These are phyloP conservation scores for Panurus biarmicus DNA, from an alignment of 2,113 vertebrate genomes.

Conservation along the genomic window DNA sequence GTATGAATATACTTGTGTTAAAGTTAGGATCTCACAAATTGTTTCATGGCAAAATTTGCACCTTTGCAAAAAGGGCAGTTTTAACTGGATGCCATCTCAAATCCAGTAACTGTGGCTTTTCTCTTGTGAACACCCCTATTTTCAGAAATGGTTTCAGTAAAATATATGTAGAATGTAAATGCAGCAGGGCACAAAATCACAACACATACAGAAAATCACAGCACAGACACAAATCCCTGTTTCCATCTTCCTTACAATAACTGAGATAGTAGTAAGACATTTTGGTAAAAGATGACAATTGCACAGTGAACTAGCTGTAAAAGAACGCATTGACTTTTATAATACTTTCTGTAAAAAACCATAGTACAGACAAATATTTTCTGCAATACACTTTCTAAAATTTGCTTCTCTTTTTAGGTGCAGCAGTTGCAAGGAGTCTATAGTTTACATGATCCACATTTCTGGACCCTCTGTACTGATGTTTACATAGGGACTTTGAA, in stretches of 20 bases:
- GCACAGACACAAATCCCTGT: neutral
- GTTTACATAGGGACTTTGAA: conserved; percentile 94
- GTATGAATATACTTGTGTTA: neutral
- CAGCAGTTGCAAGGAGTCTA: conserved; percentile 96
- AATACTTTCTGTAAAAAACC: neutral
- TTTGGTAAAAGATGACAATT: neutral
- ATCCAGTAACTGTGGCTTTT: neutral
- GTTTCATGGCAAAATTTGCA: neutral
- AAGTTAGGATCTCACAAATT: neutral
- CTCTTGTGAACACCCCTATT: neutral
- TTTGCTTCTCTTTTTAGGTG: conserved; percentile 76
- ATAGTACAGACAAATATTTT: neutral
- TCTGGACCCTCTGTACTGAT: conserved; percentile 97
- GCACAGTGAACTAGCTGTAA: neutral
- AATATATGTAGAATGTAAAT: neutral
- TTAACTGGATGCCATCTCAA: neutral
- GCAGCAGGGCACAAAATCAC: neutral
- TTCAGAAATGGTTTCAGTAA: neutral
- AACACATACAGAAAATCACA: accelerated
- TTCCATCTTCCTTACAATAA: neutral
- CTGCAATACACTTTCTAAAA: neutral
- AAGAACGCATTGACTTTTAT: neutral
- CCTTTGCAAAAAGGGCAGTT: neutral
- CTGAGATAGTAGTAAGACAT: neutral
- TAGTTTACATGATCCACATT: conserved; percentile 93